phyloP scores from a whole-genome alignment of 1,140 invertebrate genomes.

The Aplysia californica region DNA sequence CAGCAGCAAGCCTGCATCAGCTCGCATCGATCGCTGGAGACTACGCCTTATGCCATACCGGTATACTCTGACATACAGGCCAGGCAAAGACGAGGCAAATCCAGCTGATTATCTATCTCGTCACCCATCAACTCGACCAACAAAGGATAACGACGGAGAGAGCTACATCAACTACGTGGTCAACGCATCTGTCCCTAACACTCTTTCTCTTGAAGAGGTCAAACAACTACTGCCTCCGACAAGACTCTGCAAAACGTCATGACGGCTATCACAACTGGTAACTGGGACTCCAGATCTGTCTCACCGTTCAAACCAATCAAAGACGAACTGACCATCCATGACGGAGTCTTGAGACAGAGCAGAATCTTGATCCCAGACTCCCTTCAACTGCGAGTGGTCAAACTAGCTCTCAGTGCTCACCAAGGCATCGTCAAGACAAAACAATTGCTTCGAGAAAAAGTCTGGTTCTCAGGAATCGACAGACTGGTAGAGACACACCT shows the following conservation, averaged over 20 bases:
- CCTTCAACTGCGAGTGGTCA: not conserved
- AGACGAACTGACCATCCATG: not conserved
- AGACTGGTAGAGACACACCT: not conserved
- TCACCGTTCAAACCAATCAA: not conserved
- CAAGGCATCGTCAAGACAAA: not conserved
- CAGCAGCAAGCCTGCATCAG: not conserved
- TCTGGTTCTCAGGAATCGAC: slow-evolving; percentile 1
- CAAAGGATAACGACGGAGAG: not conserved
- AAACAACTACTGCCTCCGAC: not conserved
- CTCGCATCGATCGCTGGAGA: not conserved
- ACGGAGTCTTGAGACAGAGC: not conserved
- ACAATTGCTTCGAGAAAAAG: not conserved
- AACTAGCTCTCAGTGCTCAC: not conserved
- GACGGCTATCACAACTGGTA: not conserved
- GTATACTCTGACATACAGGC: not conserved
- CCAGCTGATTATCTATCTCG: not conserved
- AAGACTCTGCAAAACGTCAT: not conserved
- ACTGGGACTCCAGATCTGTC: not conserved
- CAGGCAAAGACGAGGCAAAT: not conserved
- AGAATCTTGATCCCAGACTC: not conserved
- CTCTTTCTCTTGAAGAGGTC: not conserved
- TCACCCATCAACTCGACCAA: not conserved
- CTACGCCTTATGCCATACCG: too few relatives aligned
- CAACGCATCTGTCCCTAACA: not conserved
- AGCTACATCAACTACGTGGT: not conserved